A percentile compares a stretch with the other conserved stretches of the same genome.
Evolutionary conservation across 1,140 invertebrate genomes (phyloP).

Genomic region (Asbolus verrucosus): DNA sequence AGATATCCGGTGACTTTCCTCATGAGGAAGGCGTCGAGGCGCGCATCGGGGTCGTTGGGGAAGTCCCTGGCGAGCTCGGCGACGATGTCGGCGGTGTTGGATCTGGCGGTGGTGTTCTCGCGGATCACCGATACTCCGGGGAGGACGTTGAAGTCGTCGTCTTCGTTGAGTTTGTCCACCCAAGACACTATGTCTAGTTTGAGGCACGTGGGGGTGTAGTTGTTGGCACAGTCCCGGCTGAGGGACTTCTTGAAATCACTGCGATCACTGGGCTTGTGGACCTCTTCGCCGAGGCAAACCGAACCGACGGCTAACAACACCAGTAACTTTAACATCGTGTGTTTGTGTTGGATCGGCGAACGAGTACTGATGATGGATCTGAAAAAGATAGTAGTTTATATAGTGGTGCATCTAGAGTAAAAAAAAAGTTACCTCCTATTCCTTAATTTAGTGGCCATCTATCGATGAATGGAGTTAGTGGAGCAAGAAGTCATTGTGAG

Average conservation of each 20-base stretch:
- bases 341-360: neutral
- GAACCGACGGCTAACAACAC: neutral
- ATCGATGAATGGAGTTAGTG: constrained; percentile 57
- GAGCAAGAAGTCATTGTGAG: constrained; percentile 58
- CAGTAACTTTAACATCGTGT: constrained; percentile 27
- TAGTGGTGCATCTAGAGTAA: constrained; percentile 47
- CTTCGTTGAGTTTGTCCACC: constrained; percentile 77
- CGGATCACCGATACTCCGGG: constrained; percentile 80
- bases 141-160: constrained; percentile 73
- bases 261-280: constrained; percentile 49
- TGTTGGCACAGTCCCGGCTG: constrained; percentile 74
- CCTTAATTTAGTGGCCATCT: constrained; percentile 52
- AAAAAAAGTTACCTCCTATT: constrained; percentile 48
- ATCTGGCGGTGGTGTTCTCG: constrained; percentile 68
- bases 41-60: constrained; percentile 79
- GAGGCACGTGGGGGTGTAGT: constrained; percentile 80
- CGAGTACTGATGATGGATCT: constrained; percentile 50
- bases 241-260: constrained; percentile 62
- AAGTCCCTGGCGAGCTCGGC: constrained; percentile 79
- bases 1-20: constrained; percentile 78
- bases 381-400: constrained; percentile 50
- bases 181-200: constrained; percentile 83
- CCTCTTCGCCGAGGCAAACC: constrained; percentile 16
- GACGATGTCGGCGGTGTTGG: constrained; percentile 75
- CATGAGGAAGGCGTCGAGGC: constrained; percentile 80